These are phyloP conservation scores for Crocallis elinguaria DNA, from an alignment of 2,888 invertebrate species.

Conservation along the genomic window DNA sequence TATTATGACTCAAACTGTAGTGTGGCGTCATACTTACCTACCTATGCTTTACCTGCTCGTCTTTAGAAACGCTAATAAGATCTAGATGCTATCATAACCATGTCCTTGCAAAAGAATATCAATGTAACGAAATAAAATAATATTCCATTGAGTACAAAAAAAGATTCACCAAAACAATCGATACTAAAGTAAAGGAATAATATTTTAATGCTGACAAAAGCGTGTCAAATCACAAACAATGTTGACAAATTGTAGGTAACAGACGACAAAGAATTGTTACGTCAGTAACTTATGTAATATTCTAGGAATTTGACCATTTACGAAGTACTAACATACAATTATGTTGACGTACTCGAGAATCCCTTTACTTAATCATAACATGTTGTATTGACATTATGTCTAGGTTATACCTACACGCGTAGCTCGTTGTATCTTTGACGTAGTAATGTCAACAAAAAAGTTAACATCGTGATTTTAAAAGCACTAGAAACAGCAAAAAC, in stretches of 20 bases:
- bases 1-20: no score
- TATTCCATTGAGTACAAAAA: constrained; percentile 1
- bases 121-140: constrained; percentile 2
- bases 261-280: constrained; percentile 11
- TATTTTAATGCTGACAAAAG: constrained; percentile 16
- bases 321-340: constrained; percentile 2
- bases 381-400: constrained; percentile 9
- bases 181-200: constrained; percentile 6
- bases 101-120: background rate
- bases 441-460: constrained; percentile 1
- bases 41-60: no score
- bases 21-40: no score
- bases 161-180: constrained; percentile 3
- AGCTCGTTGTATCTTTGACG: constrained; percentile 3
- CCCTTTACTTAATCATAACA: constrained; percentile 10
- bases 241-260: constrained; percentile 12
- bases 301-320: constrained; percentile 15
- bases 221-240: constrained; percentile 20
- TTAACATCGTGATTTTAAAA: constrained; percentile 1
- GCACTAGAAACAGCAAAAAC: background rate
- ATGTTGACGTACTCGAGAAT: constrained; percentile 6
- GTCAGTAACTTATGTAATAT: constrained; percentile 14
- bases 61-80: no score
- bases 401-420: constrained; percentile 1
- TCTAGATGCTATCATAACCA: background rate